A percentile compares a stretch with the other conserved stretches of the same genome.
Conservation (phyloP, 2,888 invertebrate genomes). For the Melanargia galathea region DNA sequence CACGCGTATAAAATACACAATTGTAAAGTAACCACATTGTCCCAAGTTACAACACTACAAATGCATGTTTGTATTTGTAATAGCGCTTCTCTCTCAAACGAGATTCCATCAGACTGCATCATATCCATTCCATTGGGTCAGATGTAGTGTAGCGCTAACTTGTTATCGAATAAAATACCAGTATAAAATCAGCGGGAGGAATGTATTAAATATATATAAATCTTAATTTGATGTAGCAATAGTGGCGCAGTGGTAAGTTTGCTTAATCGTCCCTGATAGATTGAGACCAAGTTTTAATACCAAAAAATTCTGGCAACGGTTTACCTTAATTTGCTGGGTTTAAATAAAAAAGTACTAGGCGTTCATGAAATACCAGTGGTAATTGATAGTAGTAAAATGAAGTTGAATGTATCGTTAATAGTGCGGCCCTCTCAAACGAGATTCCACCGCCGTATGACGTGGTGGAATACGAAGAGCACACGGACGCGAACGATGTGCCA, state of each 20-base stretch:
- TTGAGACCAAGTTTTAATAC: too few species aligned
- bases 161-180: not conserved
- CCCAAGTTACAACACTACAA: not conserved
- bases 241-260: too few species aligned
- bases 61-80: not conserved
- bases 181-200: not conserved
- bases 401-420: slow-evolving; percentile 52
- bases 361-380: not conserved
- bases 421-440: slow-evolving; percentile 57
- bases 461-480: slow-evolving; percentile 57
- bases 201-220: too few species aligned
- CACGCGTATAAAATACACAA: too few species aligned
- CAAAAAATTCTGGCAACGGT: too few species aligned
- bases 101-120: not conserved
- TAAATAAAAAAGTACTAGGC: not conserved
- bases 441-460: slow-evolving; percentile 55
- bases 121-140: not conserved
- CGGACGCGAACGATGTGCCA: slow-evolving; percentile 69
- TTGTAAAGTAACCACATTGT: slow-evolving; percentile 10
- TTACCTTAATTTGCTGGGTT: too few species aligned
- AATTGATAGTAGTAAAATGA: not conserved
- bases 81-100: not conserved
- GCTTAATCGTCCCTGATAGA: too few species aligned
- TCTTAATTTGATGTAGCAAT: too few species aligned
- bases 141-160: not conserved